Evolutionary conservation across 1,140 invertebrate species (phyloP).

Genomic region (Heliothis subflexa): DNA sequence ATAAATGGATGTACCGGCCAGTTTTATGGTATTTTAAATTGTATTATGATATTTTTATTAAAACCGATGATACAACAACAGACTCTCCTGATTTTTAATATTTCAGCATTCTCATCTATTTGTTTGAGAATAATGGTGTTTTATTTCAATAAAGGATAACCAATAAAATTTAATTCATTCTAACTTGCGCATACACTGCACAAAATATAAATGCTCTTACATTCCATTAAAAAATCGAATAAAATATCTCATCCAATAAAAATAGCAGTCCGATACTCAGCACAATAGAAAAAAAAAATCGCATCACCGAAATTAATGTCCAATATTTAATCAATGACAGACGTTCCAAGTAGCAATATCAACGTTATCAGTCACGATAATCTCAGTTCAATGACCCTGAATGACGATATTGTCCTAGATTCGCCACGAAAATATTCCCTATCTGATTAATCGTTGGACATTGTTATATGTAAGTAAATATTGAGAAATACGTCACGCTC

Average conservation of each 20-base stretch:
- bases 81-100: no score
- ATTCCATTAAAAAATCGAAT: no score
- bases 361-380: conserved; percentile 32
- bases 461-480: conserved; percentile 5
- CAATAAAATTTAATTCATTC: no score
- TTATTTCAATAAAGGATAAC: no score
- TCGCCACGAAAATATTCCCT: conserved; percentile 7
- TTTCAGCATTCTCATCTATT: no score
- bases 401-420: conserved; percentile 25
- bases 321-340: conserved; percentile 2
- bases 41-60: no score
- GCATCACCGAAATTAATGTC: background rate
- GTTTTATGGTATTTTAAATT: background rate
- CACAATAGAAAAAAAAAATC: background rate
- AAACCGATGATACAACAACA: no score
- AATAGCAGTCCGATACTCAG: no score
- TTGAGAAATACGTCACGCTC: background rate
- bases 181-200: no score
- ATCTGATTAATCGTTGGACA: conserved; percentile 35
- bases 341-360: conserved; percentile 21
- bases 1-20: background rate
- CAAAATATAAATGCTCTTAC: no score
- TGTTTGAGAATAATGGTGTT: no score
- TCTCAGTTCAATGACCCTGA: conserved; percentile 37
- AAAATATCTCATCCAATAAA: no score